phyloP scores from a whole-genome alignment of 2,888 invertebrate genomes.

The Volucella bombylans region DNA sequence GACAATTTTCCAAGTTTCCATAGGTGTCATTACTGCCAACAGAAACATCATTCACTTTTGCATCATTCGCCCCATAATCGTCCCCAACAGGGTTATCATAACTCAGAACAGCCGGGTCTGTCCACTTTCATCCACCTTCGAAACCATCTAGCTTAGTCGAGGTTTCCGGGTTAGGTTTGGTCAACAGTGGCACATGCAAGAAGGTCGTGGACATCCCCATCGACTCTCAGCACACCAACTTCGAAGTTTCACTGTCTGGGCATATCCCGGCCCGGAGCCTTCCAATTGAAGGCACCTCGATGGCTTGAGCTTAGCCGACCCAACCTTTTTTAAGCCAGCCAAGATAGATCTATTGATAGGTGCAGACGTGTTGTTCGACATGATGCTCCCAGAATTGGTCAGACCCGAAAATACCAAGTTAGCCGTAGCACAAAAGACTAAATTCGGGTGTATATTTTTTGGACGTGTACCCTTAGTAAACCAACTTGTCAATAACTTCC shows the following conservation, averaged over 20 bases:
- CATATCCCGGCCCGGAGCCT: constrained; percentile 24
- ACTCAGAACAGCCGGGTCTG: background rate
- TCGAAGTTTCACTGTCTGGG: constrained; percentile 15
- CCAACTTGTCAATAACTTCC: constrained; percentile 12
- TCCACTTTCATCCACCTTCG: too few relatives aligned
- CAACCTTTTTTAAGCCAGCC: constrained; percentile 13
- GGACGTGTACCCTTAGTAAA: background rate
- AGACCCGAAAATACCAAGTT: constrained; percentile 1
- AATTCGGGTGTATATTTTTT: constrained; percentile 6
- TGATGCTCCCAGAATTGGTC: constrained; percentile 15
- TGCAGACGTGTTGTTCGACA: constrained; percentile 16
- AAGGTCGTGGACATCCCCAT: constrained; percentile 2
- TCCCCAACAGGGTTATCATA: background rate
- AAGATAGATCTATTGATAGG: constrained; percentile 31
- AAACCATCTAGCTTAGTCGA: background rate
- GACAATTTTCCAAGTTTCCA: too few relatives aligned
- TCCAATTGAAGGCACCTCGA: constrained; percentile 26
- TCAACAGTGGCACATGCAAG: constrained; percentile 21
- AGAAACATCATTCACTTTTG: background rate
- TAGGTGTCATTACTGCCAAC: background rate
- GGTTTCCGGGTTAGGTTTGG: constrained; percentile 30
- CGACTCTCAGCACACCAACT: background rate
- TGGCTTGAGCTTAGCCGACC: constrained; percentile 20
- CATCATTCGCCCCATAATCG: background rate
- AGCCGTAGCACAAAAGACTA: constrained; percentile 1